Evolutionary conservation across 2,797 vertebrate species (phyloP).

Genomic region (Sphenodon punctatus): DNA sequence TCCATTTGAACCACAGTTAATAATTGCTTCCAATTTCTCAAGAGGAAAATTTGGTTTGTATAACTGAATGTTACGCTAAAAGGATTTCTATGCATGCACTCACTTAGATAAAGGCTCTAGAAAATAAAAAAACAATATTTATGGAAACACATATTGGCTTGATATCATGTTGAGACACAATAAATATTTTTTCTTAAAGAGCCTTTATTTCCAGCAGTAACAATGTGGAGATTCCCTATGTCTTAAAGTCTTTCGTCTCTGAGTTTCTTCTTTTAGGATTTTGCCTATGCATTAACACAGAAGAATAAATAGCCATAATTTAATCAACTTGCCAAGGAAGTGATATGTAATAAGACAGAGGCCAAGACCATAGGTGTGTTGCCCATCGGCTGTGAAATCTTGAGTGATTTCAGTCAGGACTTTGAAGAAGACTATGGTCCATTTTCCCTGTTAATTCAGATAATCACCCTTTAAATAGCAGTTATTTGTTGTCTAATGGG

Average conservation of each 20-base stretch:
- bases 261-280: not conserved
- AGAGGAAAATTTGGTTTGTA: conserved; percentile 27
- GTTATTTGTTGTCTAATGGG: too few relatives aligned
- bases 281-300: not conserved
- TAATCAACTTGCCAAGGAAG: conserved; percentile 18
- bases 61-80: conserved; percentile 17
- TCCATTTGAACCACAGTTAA: conserved; percentile 21
- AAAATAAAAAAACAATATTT: conserved; percentile 9
- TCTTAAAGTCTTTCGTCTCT: not conserved
- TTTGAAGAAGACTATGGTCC: not conserved
- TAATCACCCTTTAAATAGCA: not conserved
- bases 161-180: not conserved
- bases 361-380: conserved; percentile 14
- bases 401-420: conserved; percentile 18
- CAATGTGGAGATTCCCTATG: conserved; percentile 2
- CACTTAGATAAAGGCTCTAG: conserved; percentile 27
- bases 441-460: not conserved
- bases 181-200: not conserved
- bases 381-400: conserved; percentile 39
- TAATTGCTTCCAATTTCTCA: conserved; percentile 13
- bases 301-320: not conserved
- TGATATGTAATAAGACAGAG: conserved; percentile 15
- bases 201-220: not conserved
- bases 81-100: conserved; percentile 15
- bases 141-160: not conserved